Conservation (phyloP, 1,140 invertebrate genomes). For the Batillaria attramentaria region DNA sequence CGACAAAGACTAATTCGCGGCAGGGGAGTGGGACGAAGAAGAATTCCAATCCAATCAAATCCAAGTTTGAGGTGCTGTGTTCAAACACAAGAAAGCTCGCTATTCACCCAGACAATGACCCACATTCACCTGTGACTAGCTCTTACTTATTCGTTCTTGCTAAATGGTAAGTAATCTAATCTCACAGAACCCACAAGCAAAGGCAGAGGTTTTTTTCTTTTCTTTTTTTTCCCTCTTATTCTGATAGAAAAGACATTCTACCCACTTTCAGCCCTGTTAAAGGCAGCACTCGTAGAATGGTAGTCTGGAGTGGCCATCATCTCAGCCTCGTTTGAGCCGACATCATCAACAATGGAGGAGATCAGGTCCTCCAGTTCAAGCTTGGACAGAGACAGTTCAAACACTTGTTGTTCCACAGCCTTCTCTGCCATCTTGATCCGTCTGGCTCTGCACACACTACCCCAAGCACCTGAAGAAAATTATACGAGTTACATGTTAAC, state of each 20-base stretch:
- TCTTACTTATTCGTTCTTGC: neutral
- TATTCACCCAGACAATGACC: neutral
- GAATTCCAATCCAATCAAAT: no score
- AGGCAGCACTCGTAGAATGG: neutral
- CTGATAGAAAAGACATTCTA: no score
- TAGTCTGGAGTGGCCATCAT: neutral
- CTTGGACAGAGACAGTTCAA: constrained; percentile 20
- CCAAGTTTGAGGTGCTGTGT: no score
- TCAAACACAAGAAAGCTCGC: neutral
- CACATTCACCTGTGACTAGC: neutral
- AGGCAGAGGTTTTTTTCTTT: neutral
- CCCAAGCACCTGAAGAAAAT: no score
- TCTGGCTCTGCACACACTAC: no score
- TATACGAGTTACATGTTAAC: no score
- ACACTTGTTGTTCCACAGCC: constrained; percentile 8
- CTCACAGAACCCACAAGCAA: neutral
- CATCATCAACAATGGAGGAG: neutral
- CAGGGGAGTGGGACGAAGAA: no score
- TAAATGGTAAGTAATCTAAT: neutral
- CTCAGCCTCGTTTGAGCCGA: neutral
- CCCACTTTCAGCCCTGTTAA: constrained; percentile 21
- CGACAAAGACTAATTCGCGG: no score
- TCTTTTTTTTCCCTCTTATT: no score
- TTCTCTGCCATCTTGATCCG: neutral
- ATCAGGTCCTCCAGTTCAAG: constrained; percentile 23